Conservation (phyloP, 2,113 vertebrate species). For the Chaetodon auriga region DNA sequence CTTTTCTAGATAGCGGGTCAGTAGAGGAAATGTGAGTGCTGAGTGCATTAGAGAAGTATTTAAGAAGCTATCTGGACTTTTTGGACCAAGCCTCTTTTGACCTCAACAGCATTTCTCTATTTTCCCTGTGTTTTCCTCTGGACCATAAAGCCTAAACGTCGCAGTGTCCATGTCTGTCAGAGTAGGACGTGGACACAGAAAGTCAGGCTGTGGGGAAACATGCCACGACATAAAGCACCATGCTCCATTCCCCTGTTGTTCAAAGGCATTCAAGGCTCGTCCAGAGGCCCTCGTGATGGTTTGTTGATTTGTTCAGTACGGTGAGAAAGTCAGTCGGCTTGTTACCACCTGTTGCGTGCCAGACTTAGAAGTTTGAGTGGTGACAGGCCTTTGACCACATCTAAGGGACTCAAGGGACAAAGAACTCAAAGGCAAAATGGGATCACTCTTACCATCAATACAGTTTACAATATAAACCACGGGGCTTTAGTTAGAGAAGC, state of each 20-base stretch:
- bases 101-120: background rate
- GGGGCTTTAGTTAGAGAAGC: background rate
- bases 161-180: background rate
- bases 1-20: conserved; percentile 13
- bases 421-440: conserved; percentile 3
- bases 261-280: conserved; percentile 56
- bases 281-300: conserved; percentile 40
- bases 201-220: conserved; percentile 37
- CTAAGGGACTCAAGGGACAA: background rate
- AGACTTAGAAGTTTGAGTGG: conserved; percentile 38
- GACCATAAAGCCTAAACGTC: background rate
- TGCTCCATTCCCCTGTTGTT: conserved; percentile 58
- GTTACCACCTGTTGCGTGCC: conserved; percentile 76
- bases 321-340: conserved; percentile 58
- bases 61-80: conserved; percentile 40
- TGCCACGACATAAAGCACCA: conserved; percentile 46
- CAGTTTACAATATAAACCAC: background rate
- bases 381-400: conserved; percentile 9
- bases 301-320: conserved; percentile 70
- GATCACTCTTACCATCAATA: background rate
- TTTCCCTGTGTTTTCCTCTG: background rate
- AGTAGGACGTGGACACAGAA: conserved; percentile 1
- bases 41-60: conserved; percentile 36
- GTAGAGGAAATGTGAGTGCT: conserved; percentile 39
- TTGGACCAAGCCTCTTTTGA: conserved; percentile 25